Percentiles rank a stretch among this genome's conserved stretches.
Evolutionary conservation across 2,888 invertebrate species (phyloP).

Genomic region (Trichopria drosophilae): DNA sequence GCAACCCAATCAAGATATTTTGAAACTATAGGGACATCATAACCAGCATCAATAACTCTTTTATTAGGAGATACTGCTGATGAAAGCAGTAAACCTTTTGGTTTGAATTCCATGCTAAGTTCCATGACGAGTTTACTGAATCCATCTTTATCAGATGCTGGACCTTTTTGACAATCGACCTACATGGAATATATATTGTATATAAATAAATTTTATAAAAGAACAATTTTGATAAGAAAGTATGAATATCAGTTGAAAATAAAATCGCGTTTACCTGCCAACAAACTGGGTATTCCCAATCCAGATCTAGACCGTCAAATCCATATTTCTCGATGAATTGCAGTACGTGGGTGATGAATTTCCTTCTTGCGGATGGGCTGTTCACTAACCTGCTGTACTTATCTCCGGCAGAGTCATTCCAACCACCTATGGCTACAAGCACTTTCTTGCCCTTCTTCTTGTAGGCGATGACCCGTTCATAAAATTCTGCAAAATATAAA

Average conservation of each 20-base stretch:
- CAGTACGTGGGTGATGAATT: constrained; percentile 74
- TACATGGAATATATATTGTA: constrained; percentile 42
- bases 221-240: too few relatives aligned
- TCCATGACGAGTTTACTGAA: constrained; percentile 78
- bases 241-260: too few relatives aligned
- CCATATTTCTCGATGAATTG: constrained; percentile 78
- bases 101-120: constrained; percentile 70
- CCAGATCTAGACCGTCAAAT: constrained; percentile 89
- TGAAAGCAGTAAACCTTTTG: constrained; percentile 73
- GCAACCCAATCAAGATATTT: constrained; percentile 85
- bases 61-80: constrained; percentile 86
- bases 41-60: constrained; percentile 81
- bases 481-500: constrained; percentile 68
- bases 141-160: constrained; percentile 76
- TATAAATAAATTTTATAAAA: not conserved
- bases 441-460: constrained; percentile 77
- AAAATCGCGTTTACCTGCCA: constrained; percentile 69
- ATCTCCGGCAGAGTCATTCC: constrained; percentile 91
- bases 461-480: constrained; percentile 78
- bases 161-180: constrained; percentile 83
- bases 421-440: constrained; percentile 87
- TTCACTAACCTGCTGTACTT: constrained; percentile 84
- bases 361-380: constrained; percentile 69
- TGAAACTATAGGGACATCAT: constrained; percentile 77
- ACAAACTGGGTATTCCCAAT: constrained; percentile 94